A percentile compares a stretch with the other conserved stretches of the same genome.
Evolutionary conservation across 2,113 vertebrate genomes (phyloP).

Genomic region (Felis chaus): DNA sequence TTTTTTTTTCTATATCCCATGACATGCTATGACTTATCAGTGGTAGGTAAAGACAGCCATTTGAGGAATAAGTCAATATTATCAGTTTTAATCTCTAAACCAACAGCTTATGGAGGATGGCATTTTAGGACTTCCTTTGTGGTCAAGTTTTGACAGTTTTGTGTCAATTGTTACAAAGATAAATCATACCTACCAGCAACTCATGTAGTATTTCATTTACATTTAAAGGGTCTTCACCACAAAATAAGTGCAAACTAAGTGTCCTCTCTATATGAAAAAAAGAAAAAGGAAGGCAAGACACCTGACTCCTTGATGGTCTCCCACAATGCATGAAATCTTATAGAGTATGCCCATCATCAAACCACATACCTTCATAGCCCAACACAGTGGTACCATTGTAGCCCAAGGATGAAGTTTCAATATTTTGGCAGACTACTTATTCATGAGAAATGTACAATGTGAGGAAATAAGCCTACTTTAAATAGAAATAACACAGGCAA

Average conservation of each 20-base stretch:
- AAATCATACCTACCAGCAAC: neutral
- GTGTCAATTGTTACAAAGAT: conserved; percentile 4
- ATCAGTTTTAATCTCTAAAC: conserved; percentile 50
- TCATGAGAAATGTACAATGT: neutral
- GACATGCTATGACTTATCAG: neutral
- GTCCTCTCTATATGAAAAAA: neutral
- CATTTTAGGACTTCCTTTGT: conserved; percentile 15
- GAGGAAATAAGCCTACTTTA: conserved; percentile 19
- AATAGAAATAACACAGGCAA: conserved; percentile 50
- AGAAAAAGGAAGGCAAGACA: neutral
- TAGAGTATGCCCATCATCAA: neutral
- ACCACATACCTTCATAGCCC: neutral
- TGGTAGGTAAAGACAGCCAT: neutral
- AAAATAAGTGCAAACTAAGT: neutral
- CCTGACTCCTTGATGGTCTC: neutral
- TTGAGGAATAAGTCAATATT: conserved; percentile 9
- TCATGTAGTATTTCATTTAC: neutral
- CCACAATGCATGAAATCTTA: neutral
- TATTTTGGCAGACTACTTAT: neutral
- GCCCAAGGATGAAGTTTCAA: neutral
- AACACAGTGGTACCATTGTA: neutral
- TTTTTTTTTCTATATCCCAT: neutral
- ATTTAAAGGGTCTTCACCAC: neutral
- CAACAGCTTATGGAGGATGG: conserved; percentile 6
- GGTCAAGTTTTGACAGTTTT: conserved; percentile 26